A percentile compares a stretch with the other conserved stretches of the same genome.
phyloP scores from a whole-genome alignment of 1,140 invertebrate species.

The Ephestia elutella region DNA sequence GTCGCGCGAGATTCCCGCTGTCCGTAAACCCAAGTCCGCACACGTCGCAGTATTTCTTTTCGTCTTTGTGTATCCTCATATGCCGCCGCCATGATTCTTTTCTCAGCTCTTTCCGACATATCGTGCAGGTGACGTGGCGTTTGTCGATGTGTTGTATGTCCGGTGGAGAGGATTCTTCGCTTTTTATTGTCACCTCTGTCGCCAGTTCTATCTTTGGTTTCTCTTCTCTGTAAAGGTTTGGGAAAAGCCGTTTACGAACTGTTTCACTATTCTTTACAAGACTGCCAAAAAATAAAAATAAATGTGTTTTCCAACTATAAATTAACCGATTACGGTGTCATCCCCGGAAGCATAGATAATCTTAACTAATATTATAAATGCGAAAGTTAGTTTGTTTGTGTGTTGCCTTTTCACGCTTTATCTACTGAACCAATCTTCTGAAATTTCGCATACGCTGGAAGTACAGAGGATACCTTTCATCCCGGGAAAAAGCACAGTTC shows the following conservation, averaged over 20 bases:
- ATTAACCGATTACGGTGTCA: too few relatives aligned
- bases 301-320: too few relatives aligned
- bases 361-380: too few relatives aligned
- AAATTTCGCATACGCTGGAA: too few relatives aligned
- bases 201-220: slow-evolving; percentile 7
- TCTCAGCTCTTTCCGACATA: slow-evolving; percentile 67
- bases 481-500: too few relatives aligned
- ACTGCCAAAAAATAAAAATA: too few relatives aligned
- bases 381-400: too few relatives aligned
- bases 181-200: not conserved
- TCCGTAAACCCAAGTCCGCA: slow-evolving; percentile 51
- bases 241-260: not conserved
- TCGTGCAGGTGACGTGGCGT: slow-evolving; percentile 57
- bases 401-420: too few relatives aligned
- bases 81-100: slow-evolving; percentile 45
- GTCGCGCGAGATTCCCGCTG: slow-evolving; percentile 68
- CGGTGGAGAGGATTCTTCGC: slow-evolving; percentile 13
- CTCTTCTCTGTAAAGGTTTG: slow-evolving; percentile 11
- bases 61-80: slow-evolving; percentile 25
- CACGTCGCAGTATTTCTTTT: slow-evolving; percentile 32
- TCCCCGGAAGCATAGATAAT: too few relatives aligned
- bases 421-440: too few relatives aligned
- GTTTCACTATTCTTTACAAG: too few relatives aligned
- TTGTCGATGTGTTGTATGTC: slow-evolving; percentile 29
- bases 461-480: too few relatives aligned